A percentile compares a stretch with the other conserved stretches of the same genome.
Conservation (phyloP, 2,113 vertebrate species). For the Ciconia stormi region DNA sequence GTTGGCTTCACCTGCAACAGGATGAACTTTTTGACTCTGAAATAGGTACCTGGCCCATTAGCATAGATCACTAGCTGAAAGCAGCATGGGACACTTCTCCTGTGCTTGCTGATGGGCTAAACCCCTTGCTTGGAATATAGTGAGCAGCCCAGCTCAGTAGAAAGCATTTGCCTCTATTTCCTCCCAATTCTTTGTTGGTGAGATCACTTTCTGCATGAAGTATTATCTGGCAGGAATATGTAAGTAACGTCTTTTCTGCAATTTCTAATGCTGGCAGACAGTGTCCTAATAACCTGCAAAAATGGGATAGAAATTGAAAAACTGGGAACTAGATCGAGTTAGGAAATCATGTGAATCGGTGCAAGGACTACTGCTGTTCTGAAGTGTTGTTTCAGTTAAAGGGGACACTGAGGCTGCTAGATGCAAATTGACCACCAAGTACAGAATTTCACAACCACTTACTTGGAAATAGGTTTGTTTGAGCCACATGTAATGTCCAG, state of each 20-base stretch:
- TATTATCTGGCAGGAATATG: background rate
- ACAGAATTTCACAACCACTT: background rate
- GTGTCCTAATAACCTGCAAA: background rate
- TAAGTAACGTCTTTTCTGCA: background rate
- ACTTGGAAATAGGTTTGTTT: background rate
- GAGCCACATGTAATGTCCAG: background rate
- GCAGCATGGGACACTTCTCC: background rate
- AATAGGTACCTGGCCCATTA: background rate
- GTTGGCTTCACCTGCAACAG: background rate
- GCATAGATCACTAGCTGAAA: background rate
- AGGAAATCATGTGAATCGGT: background rate
- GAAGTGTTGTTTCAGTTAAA: background rate
- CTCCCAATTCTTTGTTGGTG: background rate
- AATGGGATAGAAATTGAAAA: background rate
- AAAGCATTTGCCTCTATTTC: background rate
- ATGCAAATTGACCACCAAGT: background rate
- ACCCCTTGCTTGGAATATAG: accelerated
- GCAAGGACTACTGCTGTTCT: background rate
- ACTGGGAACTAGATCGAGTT: background rate
- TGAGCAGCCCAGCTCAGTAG: background rate
- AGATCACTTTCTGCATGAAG: background rate
- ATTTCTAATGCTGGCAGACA: background rate
- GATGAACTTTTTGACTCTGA: background rate
- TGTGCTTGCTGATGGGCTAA: background rate
- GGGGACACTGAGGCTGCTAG: background rate